Percentiles rank a stretch among this genome's conserved stretches.
Evolutionary conservation across 2,797 vertebrate genomes (phyloP).

Genomic region (Mycteria americana): DNA sequence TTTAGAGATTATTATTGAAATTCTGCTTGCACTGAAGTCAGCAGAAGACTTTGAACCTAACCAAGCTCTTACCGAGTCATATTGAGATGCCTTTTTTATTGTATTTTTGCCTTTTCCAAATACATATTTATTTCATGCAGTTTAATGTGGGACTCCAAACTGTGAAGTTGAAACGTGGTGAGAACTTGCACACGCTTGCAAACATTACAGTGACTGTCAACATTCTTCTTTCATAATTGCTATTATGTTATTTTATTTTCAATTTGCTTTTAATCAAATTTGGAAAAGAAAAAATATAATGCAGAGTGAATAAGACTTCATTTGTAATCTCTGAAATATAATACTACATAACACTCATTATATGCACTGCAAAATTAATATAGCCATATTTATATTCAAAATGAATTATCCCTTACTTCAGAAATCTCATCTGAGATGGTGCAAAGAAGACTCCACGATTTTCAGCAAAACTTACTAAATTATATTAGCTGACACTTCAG

Average conservation of each 20-base stretch:
- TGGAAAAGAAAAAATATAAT: background rate
- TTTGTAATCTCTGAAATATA: background rate
- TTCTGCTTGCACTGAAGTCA: background rate
- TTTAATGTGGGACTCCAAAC: background rate
- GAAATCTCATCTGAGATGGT: background rate
- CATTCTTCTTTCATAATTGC: background rate
- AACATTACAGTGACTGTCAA: background rate
- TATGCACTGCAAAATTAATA: background rate
- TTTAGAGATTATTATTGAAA: background rate
- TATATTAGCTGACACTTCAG: background rate
- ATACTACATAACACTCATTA: background rate
- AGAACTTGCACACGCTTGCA: background rate
- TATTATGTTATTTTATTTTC: background rate
- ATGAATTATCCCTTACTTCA: background rate
- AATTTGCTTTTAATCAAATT: background rate
- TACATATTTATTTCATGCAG: background rate
- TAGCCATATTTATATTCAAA: background rate
- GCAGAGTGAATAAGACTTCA: background rate
- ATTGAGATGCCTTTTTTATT: background rate
- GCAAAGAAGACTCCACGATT: background rate
- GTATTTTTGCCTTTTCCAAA: background rate
- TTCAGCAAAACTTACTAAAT: background rate
- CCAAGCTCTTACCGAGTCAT: background rate
- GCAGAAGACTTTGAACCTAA: background rate
- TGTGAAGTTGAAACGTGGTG: accelerated